Evolutionary conservation across 2,113 vertebrate genomes (phyloP).

Genomic region (Collichthys lucidus): DNA sequence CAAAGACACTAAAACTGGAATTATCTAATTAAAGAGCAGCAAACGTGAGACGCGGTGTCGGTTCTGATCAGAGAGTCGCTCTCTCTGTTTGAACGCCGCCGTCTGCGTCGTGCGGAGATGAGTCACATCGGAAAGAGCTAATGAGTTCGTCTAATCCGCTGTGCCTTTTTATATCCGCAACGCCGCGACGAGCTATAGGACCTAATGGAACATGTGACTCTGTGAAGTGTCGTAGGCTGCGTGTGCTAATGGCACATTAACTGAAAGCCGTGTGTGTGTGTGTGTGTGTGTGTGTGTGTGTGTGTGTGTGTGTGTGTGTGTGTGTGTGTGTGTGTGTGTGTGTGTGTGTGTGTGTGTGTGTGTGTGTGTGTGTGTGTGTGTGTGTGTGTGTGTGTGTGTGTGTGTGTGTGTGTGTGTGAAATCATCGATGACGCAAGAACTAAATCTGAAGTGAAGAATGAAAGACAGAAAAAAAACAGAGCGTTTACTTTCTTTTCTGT

Average conservation of each 20-base stretch:
- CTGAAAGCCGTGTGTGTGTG: background rate
- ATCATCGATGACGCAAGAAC: background rate
- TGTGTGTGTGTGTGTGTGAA: too few relatives aligned
- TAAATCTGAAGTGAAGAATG: background rate
- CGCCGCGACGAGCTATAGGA: constrained; percentile 17
- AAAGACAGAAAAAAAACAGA: background rate
- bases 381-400: background rate
- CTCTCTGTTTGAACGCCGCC: background rate
- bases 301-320: background rate
- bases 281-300: background rate
- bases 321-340: background rate
- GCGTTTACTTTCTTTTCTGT: background rate
- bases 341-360: constrained; percentile 6
- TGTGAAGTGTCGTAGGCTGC: constrained; percentile 5
- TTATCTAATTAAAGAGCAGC: background rate
- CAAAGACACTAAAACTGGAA: too few relatives aligned
- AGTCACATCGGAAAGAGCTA: constrained; percentile 33
- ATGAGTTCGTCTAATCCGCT: constrained; percentile 49
- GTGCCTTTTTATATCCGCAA: constrained; percentile 40
- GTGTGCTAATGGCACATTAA: constrained; percentile 31
- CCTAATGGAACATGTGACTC: constrained; percentile 35
- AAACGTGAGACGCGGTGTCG: background rate
- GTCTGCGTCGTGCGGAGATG: constrained; percentile 18
- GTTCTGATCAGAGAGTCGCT: background rate
- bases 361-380: background rate